Evolutionary conservation across 1,140 invertebrate species (phyloP), one percentile per base, ranked within the genome.

Genomic region (Hydropsyche tenuis): DNA sequence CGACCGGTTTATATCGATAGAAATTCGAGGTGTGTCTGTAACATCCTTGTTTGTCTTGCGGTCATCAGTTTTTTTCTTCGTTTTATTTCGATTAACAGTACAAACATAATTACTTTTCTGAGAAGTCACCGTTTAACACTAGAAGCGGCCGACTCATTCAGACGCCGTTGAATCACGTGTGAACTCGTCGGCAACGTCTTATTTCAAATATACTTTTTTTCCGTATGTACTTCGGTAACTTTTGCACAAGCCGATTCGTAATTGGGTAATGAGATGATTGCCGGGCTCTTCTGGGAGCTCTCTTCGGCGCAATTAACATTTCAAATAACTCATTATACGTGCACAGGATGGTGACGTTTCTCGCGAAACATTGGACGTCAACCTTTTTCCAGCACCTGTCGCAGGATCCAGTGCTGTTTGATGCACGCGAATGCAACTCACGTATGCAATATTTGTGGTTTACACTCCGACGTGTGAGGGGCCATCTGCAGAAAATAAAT

Each of bases 261-360:
- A 69, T 69, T 69, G 66, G 66, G 63, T 66, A 66, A 66, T 66
- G 63, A 66, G 63, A 66, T 66, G 30, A 66, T 66, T 66, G 63
- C n/a, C 20, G 48, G 48, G n/a, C 27, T 16, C 18, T 45, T 14
- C n/a, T 14, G n/a, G n/a, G 63, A 43, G 25, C 60, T 42, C 65
- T 45, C 6, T 16, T 48, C 23, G 70, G 48, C 1, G 43, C 46
- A 25, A 65, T 65, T 68, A 76, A 73, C 75, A 70, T 64, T 69
- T 69, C 75, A 76, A 76, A 72, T 76, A 76, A 72, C 72, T 51
- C 72, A 69, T 69, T 71, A 71, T 37, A 9, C 30, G 30, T 37
- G 30, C 30, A n/a, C n/a, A n/a, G n/a, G n/a, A n/a, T n/a, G 30
- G 30, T 37, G 30, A 37, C 30, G 30, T 37, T 37, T 37, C 30